Evolutionary conservation across 2,797 vertebrate genomes (phyloP), one percentile per base, ranked within the genome.

Genomic region (Peromyscus melanophrys): DNA sequence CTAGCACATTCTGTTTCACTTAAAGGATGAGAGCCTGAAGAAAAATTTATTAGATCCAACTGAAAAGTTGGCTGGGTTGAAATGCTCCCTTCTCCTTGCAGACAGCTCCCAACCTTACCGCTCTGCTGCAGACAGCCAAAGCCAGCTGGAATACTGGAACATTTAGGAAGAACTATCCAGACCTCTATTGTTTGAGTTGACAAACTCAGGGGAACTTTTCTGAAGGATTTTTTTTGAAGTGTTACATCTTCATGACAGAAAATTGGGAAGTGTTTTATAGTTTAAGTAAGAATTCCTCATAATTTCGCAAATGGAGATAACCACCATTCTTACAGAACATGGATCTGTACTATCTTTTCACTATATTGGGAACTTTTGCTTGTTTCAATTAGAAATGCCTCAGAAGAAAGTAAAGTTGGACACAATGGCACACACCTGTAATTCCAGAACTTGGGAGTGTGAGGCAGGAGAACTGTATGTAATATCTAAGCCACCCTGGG

Each of bases 1-100:
- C 49, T 75, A 87, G 40, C 23, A 52, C 46, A 7, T 88, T 93
- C 76, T 95, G 13, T 61, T 83, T 97, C 61, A 49, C 29, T 40
- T 91, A 78, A 75, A 90, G 89, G 59, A 92, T 37, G 25, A 67
- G 17, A 77, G 10, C 43, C 61, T n/a, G 73, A 86, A 94, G 81
- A 92, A 55, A 96, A 86, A 89, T 57, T 21, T 46, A 49, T 88
- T 76, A 55, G 55, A 55, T 93, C 11, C 29, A 27, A 95, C 71
- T 84, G 14, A 75, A 80, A 75, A 95, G 5, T 55, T 80, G 67
- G 63, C 29, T 19, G 17, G 19, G 4, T 12, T 80, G 52, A 92
- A 93, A 73, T 31, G 46, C 49, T 87, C 10, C 14, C 40, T 90
- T 85, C 31, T 94, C 21, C 27, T 19, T 71, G 11, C 46, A 11